Evolutionary conservation across 2,113 vertebrate genomes (phyloP), one percentile per base, ranked within the genome.

Genomic region (Tylochromis polylepis): DNA sequence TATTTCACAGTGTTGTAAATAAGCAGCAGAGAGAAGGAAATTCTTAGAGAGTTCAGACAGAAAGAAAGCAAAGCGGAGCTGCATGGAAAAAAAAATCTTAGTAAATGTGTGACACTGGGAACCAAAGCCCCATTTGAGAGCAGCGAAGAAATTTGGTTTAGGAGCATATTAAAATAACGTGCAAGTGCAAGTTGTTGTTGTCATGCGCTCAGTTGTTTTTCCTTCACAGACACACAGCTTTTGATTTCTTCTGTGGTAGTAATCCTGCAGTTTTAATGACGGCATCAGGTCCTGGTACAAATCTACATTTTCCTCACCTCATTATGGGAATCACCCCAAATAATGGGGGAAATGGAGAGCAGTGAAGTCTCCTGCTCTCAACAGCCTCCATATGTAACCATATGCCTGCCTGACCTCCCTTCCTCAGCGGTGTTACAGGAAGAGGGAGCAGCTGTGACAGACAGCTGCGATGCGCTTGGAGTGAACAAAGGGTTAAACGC

Each of bases 401-500:
- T 38, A 38, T 1, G 16, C 77, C 24, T 29, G 55, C 12, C 22
- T 38, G 87, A 85, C 75, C 70, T 84, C 41, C 43, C 49, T 41
- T 11, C n/a, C 57, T 62, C 51, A 82, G 57, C 82, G 81, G 81
- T 77, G 81, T 82, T 60, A 36, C 5, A 56, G 58, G 79, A 57
- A 41, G 49, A 58, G 16, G 36, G 3, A 72, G 65, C 65, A 59
- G 84, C 82, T 22, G 60, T 79, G 59, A 85, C 55, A 27, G 85
- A 81, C 89, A 82, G 60, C 57, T 46, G 58, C 65, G 55, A 83
- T 81, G 34, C 5, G 11, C 22, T 22, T 57, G 56, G 70, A 70
- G 70, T 78, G 55, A 67, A 81, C 18, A 24, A 91, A 81, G 82
- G 58, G 89, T 91, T 89, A 89, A 92, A 88, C 9, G 2, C 56